Conservation (phyloP, 1,140 invertebrate genomes). For the Vollenhovia emeryi region DNA sequence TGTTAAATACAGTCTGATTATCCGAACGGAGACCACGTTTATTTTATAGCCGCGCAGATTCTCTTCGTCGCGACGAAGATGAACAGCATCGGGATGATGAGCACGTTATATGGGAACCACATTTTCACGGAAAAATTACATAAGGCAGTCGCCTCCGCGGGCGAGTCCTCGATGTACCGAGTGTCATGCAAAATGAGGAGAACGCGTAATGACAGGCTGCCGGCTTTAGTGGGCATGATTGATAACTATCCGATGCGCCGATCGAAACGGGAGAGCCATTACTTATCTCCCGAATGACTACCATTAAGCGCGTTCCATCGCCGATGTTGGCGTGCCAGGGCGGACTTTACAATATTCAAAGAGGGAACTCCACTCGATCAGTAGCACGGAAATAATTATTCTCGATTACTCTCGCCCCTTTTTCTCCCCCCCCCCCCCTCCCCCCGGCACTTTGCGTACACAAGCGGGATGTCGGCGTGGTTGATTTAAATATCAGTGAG, state of each 20-base stretch:
- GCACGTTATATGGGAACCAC: constrained; percentile 17
- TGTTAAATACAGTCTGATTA: constrained; percentile 11
- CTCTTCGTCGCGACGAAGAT: not conserved
- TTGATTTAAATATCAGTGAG: constrained; percentile 51
- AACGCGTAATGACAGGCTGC: constrained; percentile 78
- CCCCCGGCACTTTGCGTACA: constrained; percentile 16
- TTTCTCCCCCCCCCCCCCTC: too few relatives aligned
- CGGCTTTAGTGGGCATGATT: constrained; percentile 70
- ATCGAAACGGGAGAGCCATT: constrained; percentile 82
- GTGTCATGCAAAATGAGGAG: constrained; percentile 72
- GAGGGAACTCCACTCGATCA: constrained; percentile 61
- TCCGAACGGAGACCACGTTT: not conserved
- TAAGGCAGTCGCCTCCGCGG: constrained; percentile 52
- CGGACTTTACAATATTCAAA: constrained; percentile 57
- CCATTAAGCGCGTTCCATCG: constrained; percentile 75
- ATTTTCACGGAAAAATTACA: constrained; percentile 60
- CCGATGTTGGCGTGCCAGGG: constrained; percentile 30
- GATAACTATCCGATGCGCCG: constrained; percentile 80
- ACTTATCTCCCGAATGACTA: constrained; percentile 80
- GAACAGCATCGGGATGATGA: constrained; percentile 8
- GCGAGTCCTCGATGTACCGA: constrained; percentile 39
- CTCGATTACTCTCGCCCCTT: constrained; percentile 51
- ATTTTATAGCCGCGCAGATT: not conserved
- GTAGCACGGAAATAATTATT: constrained; percentile 70
- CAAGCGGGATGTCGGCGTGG: constrained; percentile 7